These are phyloP conservation scores for Hyles vespertilio DNA, from an alignment of 1,140 invertebrate genomes.

Conservation along the genomic window DNA sequence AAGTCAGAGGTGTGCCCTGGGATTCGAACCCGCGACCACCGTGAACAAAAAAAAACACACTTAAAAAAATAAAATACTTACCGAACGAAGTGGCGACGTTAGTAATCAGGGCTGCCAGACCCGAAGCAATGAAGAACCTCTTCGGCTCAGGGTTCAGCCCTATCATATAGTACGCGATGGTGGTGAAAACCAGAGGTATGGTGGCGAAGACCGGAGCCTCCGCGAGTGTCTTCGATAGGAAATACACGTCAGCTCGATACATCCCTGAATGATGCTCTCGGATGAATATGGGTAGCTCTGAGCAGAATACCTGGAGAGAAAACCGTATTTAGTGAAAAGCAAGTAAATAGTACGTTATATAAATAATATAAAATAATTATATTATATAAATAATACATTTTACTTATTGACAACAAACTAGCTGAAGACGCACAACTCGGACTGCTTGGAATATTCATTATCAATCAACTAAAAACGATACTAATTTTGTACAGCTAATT, in stretches of 20 bases:
- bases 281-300: constrained; percentile 93
- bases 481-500: too few relatives aligned
- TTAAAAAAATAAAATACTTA: constrained; percentile 59
- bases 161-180: constrained; percentile 92
- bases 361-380: too few relatives aligned
- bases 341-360: too few relatives aligned
- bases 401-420: too few relatives aligned
- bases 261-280: constrained; percentile 94
- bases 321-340: too few relatives aligned
- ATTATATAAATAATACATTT: too few relatives aligned
- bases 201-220: constrained; percentile 89
- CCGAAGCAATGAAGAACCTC: constrained; percentile 85
- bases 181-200: constrained; percentile 89
- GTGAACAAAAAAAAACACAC: not conserved
- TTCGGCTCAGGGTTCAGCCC: constrained; percentile 84
- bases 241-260: constrained; percentile 95
- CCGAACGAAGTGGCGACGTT: constrained; percentile 95
- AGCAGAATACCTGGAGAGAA: constrained; percentile 88
- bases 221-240: constrained; percentile 92
- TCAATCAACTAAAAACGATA: too few relatives aligned
- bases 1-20: too few relatives aligned
- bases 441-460: too few relatives aligned
- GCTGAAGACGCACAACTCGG: too few relatives aligned
- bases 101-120: constrained; percentile 87
- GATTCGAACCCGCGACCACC: too few relatives aligned